Conservation (phyloP, 2,888 invertebrate genomes). For the Terebella lapidaria region DNA sequence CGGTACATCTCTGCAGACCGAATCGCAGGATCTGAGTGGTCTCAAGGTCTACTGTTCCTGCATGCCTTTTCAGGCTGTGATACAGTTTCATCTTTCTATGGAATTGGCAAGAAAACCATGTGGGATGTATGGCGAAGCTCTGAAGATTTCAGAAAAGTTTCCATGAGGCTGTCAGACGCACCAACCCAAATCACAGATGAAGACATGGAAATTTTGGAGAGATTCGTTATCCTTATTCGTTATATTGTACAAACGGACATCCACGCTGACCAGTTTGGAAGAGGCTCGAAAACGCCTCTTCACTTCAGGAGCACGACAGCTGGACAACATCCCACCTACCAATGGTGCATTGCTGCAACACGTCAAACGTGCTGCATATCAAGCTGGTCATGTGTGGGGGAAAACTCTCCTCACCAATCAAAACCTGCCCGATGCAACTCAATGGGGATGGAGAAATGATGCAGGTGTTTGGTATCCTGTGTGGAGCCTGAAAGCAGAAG, state of each 20-base stretch:
- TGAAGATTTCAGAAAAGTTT: not conserved
- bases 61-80: slow-evolving; percentile 24
- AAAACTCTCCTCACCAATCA: not conserved
- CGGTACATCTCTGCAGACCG: slow-evolving; percentile 20
- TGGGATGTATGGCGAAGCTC: too few species aligned
- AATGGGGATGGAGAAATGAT: slow-evolving; percentile 8
- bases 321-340: slow-evolving; percentile 24
- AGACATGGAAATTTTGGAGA: too few species aligned
- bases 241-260: slow-evolving; percentile 23
- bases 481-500: not conserved
- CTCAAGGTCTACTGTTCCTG: slow-evolving; percentile 12
- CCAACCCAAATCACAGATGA: not conserved
- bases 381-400: slow-evolving; percentile 20
- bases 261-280: not conserved
- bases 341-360: slow-evolving; percentile 23
- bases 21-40: slow-evolving; percentile 9
- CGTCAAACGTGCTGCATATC: slow-evolving; percentile 19
- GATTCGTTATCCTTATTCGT: slow-evolving; percentile 24
- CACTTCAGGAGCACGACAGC: too few species aligned
- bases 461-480: not conserved
- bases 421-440: slow-evolving; percentile 3
- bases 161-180: not conserved
- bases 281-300: too few species aligned
- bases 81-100: slow-evolving; percentile 14
- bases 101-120: slow-evolving; percentile 13